Percentiles rank a stretch among this genome's conserved stretches.
phyloP scores from a whole-genome alignment of 2,797 vertebrate species.

The Lateolabrax maculatus region DNA sequence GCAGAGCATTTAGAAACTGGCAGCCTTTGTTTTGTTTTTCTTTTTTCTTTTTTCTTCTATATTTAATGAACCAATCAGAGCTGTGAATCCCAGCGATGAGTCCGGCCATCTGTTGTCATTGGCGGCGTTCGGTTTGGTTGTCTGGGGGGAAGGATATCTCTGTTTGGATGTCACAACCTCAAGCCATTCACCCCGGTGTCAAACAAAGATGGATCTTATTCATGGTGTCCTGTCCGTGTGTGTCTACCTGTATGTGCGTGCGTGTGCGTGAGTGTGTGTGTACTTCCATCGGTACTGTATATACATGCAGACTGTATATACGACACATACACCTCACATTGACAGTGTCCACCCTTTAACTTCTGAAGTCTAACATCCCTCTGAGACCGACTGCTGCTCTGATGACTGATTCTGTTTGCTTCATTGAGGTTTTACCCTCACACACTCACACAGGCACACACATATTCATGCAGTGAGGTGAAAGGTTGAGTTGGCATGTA shows the following conservation, averaged over 20 bases:
- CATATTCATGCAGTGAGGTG: constrained; percentile 23
- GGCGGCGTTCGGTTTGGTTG: constrained; percentile 42
- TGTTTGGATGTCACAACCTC: constrained; percentile 28
- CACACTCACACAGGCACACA: constrained; percentile 5
- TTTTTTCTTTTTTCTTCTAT: not conserved
- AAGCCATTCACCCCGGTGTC: constrained; percentile 26
- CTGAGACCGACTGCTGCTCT: constrained; percentile 39
- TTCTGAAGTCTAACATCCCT: constrained; percentile 47
- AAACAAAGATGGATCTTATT: constrained; percentile 59
- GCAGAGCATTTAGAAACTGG: constrained; percentile 17
- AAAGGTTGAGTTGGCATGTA: constrained; percentile 52
- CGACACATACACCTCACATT: constrained; percentile 82
- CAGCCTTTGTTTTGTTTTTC: not conserved
- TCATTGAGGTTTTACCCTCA: constrained; percentile 22
- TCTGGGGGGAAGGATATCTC: constrained; percentile 48
- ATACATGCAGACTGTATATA: constrained; percentile 85
- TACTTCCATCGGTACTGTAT: constrained; percentile 82
- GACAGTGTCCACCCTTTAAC: constrained; percentile 73
- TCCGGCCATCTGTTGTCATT: constrained; percentile 55
- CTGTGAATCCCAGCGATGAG: constrained; percentile 36
- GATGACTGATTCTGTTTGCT: constrained; percentile 43
- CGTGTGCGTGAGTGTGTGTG: constrained; percentile 62
- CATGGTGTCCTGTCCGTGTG: constrained; percentile 72
- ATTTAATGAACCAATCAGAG: constrained; percentile 54
- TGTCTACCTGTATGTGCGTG: constrained; percentile 39